Evolutionary conservation across 2,888 invertebrate species (phyloP).

Genomic region (Apamea crenata): DNA sequence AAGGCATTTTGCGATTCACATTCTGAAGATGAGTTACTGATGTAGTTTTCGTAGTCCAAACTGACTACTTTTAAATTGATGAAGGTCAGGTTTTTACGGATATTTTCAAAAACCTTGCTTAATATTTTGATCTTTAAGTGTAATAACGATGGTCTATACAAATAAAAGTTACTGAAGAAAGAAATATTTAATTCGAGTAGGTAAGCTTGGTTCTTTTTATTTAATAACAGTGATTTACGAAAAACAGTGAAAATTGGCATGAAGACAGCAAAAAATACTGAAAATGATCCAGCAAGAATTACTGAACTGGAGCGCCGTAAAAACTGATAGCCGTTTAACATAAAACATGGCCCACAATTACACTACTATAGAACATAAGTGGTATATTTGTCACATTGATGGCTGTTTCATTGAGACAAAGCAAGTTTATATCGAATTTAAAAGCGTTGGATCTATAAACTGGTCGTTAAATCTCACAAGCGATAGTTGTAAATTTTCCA

Average conservation of each 20-base stretch:
- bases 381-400: constrained; percentile 79
- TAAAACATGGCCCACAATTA: constrained; percentile 73
- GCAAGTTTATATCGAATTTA: constrained; percentile 86
- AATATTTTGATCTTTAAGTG: no score
- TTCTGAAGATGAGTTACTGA: neutral
- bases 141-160: neutral
- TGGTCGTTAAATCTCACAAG: constrained; percentile 88
- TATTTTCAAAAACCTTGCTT: neutral
- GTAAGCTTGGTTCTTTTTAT: neutral
- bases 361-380: constrained; percentile 72
- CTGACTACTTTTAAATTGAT: neutral
- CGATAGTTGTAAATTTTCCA: constrained; percentile 88
- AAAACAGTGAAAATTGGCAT: constrained; percentile 23
- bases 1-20: neutral
- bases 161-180: neutral
- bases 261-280: constrained; percentile 23
- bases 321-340: constrained; percentile 63
- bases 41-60: neutral
- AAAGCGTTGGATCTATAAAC: constrained; percentile 88
- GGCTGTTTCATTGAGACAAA: constrained; percentile 82
- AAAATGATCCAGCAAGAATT: constrained; percentile 26
- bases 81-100: neutral
- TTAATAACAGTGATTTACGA: neutral
- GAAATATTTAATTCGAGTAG: neutral
- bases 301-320: constrained; percentile 44